Conservation (phyloP, 2,113 vertebrate species). For the Typhlomys cinereus region DNA sequence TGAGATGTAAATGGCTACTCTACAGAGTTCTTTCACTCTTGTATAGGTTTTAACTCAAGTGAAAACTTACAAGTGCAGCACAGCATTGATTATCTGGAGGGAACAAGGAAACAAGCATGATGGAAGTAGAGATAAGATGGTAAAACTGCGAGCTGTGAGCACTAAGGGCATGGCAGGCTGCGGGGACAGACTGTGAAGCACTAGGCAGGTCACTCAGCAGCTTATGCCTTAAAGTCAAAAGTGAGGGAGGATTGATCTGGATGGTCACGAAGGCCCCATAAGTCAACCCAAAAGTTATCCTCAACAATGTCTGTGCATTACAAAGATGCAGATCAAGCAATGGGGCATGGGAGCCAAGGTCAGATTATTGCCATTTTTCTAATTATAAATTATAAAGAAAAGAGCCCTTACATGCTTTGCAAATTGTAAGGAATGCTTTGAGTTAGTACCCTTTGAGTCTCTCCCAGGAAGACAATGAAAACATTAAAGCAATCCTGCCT, state of each 20-base stretch:
- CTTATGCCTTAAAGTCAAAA: not conserved
- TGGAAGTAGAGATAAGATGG: not conserved
- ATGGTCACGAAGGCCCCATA: not conserved
- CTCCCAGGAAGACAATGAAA: not conserved
- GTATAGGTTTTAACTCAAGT: not conserved
- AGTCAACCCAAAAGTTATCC: not conserved
- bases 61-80: not conserved
- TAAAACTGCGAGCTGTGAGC: not conserved
- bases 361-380: not conserved
- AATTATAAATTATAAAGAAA: not conserved
- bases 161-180: not conserved
- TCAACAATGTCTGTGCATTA: not conserved
- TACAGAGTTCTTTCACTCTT: not conserved
- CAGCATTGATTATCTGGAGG: not conserved
- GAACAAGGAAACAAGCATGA: not conserved
- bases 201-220: rapidly evolving
- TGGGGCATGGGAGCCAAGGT: not conserved
- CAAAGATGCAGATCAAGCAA: not conserved
- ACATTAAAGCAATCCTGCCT: not conserved
- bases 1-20: constrained; percentile 12
- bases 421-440: not conserved
- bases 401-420: not conserved
- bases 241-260: not conserved
- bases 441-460: not conserved
- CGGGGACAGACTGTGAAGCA: not conserved